A percentile compares a stretch with the other conserved stretches of the same genome.
Evolutionary conservation across 64 coral and sea anemone genomes (phyloP).

Genomic region (Acropora yongei): DNA sequence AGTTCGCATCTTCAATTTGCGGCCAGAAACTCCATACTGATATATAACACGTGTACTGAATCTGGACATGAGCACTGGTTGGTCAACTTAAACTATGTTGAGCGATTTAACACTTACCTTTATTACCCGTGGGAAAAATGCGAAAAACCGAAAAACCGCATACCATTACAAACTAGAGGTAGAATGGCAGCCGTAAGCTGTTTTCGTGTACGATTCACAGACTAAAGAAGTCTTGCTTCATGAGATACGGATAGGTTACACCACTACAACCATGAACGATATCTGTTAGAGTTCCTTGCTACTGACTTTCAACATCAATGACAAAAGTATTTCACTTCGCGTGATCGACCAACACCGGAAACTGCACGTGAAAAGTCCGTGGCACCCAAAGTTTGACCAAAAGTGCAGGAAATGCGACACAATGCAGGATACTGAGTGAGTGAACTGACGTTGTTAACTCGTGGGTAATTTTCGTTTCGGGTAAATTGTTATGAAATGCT

Average conservation of each 20-base stretch:
- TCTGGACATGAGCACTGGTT: neutral
- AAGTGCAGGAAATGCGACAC: neutral
- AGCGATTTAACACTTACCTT: slow-evolving; percentile 4
- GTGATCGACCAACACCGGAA: neutral
- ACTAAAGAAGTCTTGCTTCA: neutral
- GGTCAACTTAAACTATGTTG: neutral
- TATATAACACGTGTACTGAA: neutral
- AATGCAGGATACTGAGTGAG: too few relatives aligned
- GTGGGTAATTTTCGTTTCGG: too few relatives aligned
- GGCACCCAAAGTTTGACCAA: neutral
- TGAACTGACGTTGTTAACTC: too few relatives aligned
- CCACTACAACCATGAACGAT: too few relatives aligned
- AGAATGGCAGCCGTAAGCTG: neutral
- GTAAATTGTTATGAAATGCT: too few relatives aligned
- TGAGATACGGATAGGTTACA: slow-evolving; percentile 3
- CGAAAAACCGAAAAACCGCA: neutral
- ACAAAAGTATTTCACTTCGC: neutral
- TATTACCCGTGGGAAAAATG: neutral
- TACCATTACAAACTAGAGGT: neutral
- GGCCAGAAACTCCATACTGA: neutral
- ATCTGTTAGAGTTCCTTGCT: neutral
- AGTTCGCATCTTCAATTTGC: neutral
- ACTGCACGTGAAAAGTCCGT: neutral
- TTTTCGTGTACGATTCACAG: neutral
- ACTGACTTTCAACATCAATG: slow-evolving; percentile 4